Evolutionary conservation across 2,888 invertebrate species (phyloP).

Genomic region (Melieria omissa): DNA sequence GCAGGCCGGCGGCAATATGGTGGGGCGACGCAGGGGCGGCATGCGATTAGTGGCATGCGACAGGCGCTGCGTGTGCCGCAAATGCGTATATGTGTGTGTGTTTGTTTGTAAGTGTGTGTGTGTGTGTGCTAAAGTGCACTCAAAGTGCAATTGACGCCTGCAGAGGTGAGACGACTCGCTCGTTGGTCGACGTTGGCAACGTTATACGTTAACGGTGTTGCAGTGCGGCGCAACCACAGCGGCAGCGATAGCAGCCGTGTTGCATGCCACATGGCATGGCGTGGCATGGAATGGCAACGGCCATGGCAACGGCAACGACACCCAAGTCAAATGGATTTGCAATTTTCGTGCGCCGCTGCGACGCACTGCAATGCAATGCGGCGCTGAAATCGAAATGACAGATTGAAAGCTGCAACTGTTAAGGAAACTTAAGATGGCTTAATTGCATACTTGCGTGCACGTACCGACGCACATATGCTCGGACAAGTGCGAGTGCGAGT

Average conservation of each 20-base stretch:
- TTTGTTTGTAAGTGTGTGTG: slow-evolving; percentile 9
- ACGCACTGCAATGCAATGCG: slow-evolving; percentile 27
- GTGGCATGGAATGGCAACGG: not conserved
- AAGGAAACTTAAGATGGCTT: slow-evolving; percentile 30
- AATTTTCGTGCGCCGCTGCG: slow-evolving; percentile 12
- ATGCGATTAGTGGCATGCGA: not conserved
- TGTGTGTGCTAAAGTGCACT: slow-evolving; percentile 12
- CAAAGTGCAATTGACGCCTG: not conserved
- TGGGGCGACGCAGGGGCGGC: slow-evolving; percentile 4
- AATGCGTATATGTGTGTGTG: not conserved
- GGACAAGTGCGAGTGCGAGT: not conserved
- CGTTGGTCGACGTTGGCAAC: too few relatives aligned
- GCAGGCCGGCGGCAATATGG: slow-evolving; percentile 14
- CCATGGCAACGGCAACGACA: not conserved
- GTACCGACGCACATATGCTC: not conserved
- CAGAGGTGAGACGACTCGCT: not conserved
- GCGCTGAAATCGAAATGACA: slow-evolving; percentile 39
- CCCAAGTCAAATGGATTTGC: slow-evolving; percentile 23
- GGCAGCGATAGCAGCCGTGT: not conserved
- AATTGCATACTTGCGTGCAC: slow-evolving; percentile 35
- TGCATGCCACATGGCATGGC: not conserved
- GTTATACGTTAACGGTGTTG: too few relatives aligned
- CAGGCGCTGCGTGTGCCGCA: too few relatives aligned
- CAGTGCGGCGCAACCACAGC: too few relatives aligned
- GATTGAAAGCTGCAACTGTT: slow-evolving; percentile 38